Evolutionary conservation across 2,888 invertebrate genomes (phyloP), one percentile per base, ranked within the genome.

Genomic region (Chalcosyrphus nemorum): DNA sequence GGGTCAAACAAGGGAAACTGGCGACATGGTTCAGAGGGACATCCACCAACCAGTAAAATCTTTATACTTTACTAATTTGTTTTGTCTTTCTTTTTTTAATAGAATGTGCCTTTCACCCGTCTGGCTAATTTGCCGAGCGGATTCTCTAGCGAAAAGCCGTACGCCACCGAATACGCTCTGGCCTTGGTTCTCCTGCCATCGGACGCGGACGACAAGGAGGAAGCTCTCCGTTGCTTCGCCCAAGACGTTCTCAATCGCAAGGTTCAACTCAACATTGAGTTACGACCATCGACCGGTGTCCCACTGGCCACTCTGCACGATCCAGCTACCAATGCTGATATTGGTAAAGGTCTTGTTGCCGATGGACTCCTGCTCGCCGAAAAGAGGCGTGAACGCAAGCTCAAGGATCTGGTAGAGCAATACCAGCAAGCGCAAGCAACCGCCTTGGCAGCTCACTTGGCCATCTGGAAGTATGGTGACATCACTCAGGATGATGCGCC

Each of bases 381-480:
- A 72, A 93, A 93, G 77, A 93, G 95, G 86, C 95, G 96, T 87
- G 98, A 98, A 89, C 95, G 94, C 86, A 94, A 97, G 87, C 94
- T 98, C 86, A 94, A 95, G 82, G 94, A 95, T 90, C 91, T 98
- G 90, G 94, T 96, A 80, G 93, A 93, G 45, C 96, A 97, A 88
- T 99, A 98, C 92, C 94, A 94, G 89, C 94, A 94, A 74, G 97
- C 98, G 50, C 97, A 98, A 91, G 95, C 96, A 86, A 93, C 94
- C 86, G 99, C 99, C 19, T 96, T 96, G 92, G 95, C 94, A 89
- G 94, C 95, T 87, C 97, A 97, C 91, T 93, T 95, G 88, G 97
- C 96, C 92, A 95, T 99, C 89, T 99, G 99, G 99, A 95, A 96
- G 90, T 99, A 99, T 91, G 99, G 99, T n/a, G 99, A 99, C 92